Conservation (phyloP, 2,797 vertebrate genomes). For the Enteromius afrohamiltoni region DNA sequence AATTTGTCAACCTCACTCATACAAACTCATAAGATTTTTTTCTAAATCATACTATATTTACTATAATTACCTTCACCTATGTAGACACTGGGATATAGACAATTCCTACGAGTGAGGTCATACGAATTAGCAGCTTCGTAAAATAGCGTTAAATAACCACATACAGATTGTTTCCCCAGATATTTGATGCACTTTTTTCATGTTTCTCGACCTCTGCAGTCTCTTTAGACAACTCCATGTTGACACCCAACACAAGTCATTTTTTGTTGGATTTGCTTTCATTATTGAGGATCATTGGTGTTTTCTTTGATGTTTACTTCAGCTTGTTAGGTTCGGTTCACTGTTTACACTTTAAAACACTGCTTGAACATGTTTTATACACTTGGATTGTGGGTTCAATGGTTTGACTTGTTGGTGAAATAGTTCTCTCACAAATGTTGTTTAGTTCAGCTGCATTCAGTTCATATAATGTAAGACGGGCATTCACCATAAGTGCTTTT, state of each 20-base stretch:
- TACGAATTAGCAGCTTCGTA: not conserved
- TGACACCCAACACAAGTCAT: not conserved
- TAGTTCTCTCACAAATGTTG: constrained; percentile 22
- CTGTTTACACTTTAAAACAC: constrained; percentile 38
- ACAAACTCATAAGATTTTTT: not conserved
- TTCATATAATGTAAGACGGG: constrained; percentile 14
- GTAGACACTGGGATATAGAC: too few relatives aligned
- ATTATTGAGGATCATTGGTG: not conserved
- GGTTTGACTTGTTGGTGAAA: not conserved
- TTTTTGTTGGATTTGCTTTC: not conserved
- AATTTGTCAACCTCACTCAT: not conserved
- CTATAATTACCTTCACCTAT: not conserved
- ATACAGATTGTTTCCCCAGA: constrained; percentile 56
- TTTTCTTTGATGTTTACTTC: constrained; percentile 1
- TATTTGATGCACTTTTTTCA: constrained; percentile 59
- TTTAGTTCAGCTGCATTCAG: constrained; percentile 6
- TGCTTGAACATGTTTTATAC: constrained; percentile 38
- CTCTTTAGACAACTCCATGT: not conserved
- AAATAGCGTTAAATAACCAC: constrained; percentile 39
- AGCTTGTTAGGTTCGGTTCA: constrained; percentile 27
- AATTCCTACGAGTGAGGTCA: not conserved
- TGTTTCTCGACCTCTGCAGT: constrained; percentile 13
- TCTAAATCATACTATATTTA: not conserved
- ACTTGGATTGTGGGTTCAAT: constrained; percentile 26
- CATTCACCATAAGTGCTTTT: constrained; percentile 37